These are phyloP conservation scores for Hoplostethus atlanticus DNA, from an alignment of 2,797 vertebrate species.

Conservation along the genomic window DNA sequence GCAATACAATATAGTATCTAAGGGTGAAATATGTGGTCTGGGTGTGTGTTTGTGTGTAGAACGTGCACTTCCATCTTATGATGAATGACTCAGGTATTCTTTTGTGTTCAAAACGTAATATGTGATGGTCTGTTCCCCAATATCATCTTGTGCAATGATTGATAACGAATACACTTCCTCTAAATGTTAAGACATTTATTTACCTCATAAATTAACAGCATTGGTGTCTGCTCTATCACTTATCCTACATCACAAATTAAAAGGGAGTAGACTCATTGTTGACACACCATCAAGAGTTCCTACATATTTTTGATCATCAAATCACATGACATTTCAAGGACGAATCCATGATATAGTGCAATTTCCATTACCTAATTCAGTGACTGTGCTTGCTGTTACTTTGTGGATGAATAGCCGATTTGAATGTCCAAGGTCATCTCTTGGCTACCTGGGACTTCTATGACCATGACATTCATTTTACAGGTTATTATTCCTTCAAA, in stretches of 20 bases:
- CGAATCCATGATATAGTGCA: slow-evolving; percentile 18
- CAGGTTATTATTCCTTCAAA: slow-evolving; percentile 28
- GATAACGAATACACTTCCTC: slow-evolving; percentile 42
- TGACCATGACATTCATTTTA: slow-evolving; percentile 21
- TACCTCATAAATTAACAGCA: slow-evolving; percentile 66
- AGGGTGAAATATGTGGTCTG: background rate
- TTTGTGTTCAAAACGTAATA: background rate
- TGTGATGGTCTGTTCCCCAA: background rate
- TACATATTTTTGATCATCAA: slow-evolving; percentile 44
- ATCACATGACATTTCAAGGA: slow-evolving; percentile 36
- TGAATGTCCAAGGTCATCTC: slow-evolving; percentile 12
- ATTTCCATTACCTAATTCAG: slow-evolving; percentile 13
- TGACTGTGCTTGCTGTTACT: slow-evolving; percentile 29
- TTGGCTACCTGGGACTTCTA: slow-evolving; percentile 25
- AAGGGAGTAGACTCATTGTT: slow-evolving; percentile 47
- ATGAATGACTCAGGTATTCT: slow-evolving; percentile 5
- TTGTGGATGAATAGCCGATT: slow-evolving; percentile 26
- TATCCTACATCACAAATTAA: slow-evolving; percentile 49
- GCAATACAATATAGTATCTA: slow-evolving; percentile 13
- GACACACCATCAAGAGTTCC: slow-evolving; percentile 40
- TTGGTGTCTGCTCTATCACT: slow-evolving; percentile 58
- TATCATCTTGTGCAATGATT: background rate
- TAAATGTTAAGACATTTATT: slow-evolving; percentile 79
- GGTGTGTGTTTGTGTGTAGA: background rate
- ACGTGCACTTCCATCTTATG: background rate